A percentile compares a stretch with the other conserved stretches of the same genome.
Conservation (phyloP, 1,140 invertebrate genomes). For the Lycorma delicatula region DNA sequence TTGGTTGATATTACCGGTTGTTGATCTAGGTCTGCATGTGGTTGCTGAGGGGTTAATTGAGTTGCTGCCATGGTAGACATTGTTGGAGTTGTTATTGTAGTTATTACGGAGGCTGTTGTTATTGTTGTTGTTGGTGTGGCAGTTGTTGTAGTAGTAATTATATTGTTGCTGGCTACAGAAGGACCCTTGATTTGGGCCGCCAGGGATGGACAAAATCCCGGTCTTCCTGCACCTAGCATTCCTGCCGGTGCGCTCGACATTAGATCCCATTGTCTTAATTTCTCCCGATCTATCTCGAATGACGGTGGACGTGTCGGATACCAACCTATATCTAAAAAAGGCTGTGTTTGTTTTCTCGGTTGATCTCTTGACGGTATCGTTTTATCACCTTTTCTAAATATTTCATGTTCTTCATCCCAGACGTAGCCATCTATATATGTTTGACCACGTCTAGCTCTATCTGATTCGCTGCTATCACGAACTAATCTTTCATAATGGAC, state of each 20-base stretch:
- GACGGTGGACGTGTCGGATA: constrained; percentile 34
- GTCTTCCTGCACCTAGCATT: constrained; percentile 22
- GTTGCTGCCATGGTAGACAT: too few relatives aligned
- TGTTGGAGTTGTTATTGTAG: too few relatives aligned
- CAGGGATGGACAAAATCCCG: constrained; percentile 8
- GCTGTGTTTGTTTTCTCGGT: constrained; percentile 27
- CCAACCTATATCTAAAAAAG: constrained; percentile 49
- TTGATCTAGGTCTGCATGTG: too few relatives aligned
- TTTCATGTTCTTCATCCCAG: constrained; percentile 41
- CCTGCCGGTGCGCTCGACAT: constrained; percentile 63
- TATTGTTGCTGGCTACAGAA: too few relatives aligned
- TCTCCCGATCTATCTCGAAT: constrained; percentile 68
- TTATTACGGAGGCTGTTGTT: too few relatives aligned
- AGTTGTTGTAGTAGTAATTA: too few relatives aligned
- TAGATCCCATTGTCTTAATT: constrained; percentile 76
- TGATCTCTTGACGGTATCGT: constrained; percentile 12
- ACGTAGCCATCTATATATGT: constrained; percentile 38
- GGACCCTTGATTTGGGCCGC: too few relatives aligned
- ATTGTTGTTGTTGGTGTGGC: too few relatives aligned
- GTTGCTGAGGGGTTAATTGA: too few relatives aligned
- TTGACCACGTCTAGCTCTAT: constrained; percentile 30
- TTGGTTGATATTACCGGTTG: too few relatives aligned
- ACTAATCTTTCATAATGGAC: constrained; percentile 37
- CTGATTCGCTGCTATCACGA: constrained; percentile 32
- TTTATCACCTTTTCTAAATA: constrained; percentile 24